Base-by-base conservation (phyloP, 1,140 invertebrate genomes). In the Drosophila aff. region DNA sequence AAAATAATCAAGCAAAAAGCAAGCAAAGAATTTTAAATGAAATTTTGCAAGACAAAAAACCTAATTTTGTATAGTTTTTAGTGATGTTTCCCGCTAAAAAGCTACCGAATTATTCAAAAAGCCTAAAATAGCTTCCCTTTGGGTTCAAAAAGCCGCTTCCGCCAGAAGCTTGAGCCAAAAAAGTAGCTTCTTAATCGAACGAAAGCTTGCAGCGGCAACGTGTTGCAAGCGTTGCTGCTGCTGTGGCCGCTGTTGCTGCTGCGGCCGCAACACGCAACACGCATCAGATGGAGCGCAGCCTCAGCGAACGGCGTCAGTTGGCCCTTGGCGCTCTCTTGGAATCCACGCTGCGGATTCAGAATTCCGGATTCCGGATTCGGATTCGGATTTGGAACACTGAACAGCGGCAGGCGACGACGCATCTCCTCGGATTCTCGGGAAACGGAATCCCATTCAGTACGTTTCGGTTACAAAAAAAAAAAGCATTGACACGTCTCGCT, bases 261-360 rank as follows among this genome's bases (percentile, higher is more conserved):
- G 36, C 62, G 26, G 13, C 10, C 13, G 8, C 16, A 4, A 33
- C 57, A 63, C 13, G 8, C 16, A 4, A 33, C 57, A 63, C 73
- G 41, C 41, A 76, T 57, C 11, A 18, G 38, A 31, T 49, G 41
- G 16, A 41, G 57, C 63, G 63, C 74, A 13, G 31, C 31, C 31
- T 31, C 31, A 31, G 8, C 31, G 31, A 31, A 31, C 31, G 31
- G 31, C 28, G 28, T 28, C 28, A 28, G 28, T 28, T 28, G 28
- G 28, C 28, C 28, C 28, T 28, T 28, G 31, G 33, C 68, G 28
- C 75, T 59, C 62, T 57, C 53, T 57, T 57, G 15, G 53, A 31
- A 57, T 57, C 59, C 71, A 62, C 68, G 71, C 57, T 61, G 68
- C 71, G 68, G 67, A 63, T 73, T 72, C 61, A 58, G 61, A 64